Conservation (phyloP, 1,140 invertebrate genomes). For the Lepidurus apus region DNA sequence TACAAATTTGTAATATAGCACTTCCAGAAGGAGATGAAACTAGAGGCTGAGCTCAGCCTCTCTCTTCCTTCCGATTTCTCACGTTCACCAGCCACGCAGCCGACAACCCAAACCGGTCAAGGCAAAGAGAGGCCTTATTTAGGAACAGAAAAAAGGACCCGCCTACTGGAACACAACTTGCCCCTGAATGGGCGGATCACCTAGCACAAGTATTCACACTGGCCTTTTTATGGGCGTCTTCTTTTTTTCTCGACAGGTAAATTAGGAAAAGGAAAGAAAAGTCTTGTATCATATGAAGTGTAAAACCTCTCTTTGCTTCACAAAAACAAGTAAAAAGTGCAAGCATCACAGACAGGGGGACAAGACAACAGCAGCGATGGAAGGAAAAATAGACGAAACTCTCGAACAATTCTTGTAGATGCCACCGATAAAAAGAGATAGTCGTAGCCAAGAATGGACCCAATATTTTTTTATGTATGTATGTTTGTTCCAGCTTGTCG, state of each 20-base stretch:
- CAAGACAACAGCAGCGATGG: slow-evolving; percentile 1
- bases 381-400: slow-evolving; percentile 3
- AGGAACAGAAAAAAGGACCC: not conserved
- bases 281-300: not conserved
- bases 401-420: not conserved
- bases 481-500: not conserved
- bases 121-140: not conserved
- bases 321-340: not conserved
- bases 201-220: not conserved
- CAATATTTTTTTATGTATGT: not conserved
- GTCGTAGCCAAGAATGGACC: slow-evolving; percentile 12
- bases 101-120: not conserved
- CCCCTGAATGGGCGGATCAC: not conserved
- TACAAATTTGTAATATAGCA: slow-evolving; percentile 20
- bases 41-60: not conserved
- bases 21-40: not conserved
- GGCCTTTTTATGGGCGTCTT: not conserved
- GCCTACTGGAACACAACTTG: not conserved
- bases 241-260: not conserved
- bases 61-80: not conserved
- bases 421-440: not conserved
- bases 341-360: slow-evolving; percentile 18
- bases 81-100: not conserved
- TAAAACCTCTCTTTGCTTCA: not conserved
- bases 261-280: not conserved